phyloP scores from a whole-genome alignment of 2,113 vertebrate species.

The Trichechus manatus region DNA sequence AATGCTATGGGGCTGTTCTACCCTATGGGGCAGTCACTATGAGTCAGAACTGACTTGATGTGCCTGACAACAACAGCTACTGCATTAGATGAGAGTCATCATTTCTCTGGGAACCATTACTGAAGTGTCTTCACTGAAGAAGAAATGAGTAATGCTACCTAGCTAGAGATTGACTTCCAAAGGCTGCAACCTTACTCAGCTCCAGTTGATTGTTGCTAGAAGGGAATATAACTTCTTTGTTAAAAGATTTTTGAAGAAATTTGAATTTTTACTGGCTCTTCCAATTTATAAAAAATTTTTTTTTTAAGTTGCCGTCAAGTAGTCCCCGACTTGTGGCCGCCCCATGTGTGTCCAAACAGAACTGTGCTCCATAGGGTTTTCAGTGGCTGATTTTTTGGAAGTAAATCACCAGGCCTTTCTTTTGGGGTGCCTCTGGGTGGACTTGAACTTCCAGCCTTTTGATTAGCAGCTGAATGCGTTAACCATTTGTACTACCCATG shows the following conservation, averaged over 20 bases:
- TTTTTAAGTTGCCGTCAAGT: too few species aligned
- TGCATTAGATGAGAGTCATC: background rate
- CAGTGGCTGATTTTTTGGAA: background rate
- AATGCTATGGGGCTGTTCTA: too few species aligned
- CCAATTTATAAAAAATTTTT: background rate
- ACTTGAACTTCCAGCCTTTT: too few species aligned
- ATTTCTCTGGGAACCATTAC: background rate
- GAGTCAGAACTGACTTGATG: too few species aligned
- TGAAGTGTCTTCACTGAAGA: background rate
- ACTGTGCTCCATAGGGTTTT: background rate
- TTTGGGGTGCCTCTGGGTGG: background rate
- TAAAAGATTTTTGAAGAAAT: background rate
- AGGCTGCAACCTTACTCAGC: background rate
- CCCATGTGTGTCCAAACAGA: too few species aligned
- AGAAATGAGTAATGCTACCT: background rate
- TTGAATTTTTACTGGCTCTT: background rate
- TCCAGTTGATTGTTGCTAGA: background rate
- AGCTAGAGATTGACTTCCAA: background rate
- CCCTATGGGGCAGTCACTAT: too few species aligned
- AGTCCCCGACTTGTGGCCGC: too few species aligned
- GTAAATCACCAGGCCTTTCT: background rate
- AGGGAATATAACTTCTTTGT: background rate
- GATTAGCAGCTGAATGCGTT: background rate
- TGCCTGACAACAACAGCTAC: background rate
- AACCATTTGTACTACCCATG: background rate